Base-by-base conservation (phyloP, 2,113 vertebrate genomes). In the Labeo catla region DNA sequence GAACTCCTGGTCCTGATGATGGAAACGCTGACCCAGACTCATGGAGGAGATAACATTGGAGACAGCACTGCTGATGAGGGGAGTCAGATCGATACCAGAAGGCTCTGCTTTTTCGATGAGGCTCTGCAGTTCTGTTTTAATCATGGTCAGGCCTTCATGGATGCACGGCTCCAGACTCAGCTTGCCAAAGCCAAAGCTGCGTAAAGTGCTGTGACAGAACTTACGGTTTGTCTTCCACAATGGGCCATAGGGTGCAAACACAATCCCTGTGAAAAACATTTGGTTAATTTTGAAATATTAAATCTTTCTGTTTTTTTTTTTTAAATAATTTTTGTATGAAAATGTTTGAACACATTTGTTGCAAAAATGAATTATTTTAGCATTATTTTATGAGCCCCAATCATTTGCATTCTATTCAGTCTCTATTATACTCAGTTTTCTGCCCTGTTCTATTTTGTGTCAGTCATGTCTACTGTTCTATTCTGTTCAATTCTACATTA, bases 31-130 rank as follows among this genome's bases (percentile, higher is more conserved):
- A 15, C 98, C 97, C 21, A 99, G 94, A 89, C 96, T 94, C 92
- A 99, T 90, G 3, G 96, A 97, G 79, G 98, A 99, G 87, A 99
- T 99, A 59, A 99, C 92, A 1, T 99, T 99, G 43, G 98, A 98
- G 78, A 99, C 96, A 0, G 97, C 95, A 0, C 95, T 97, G 89
- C 93, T 93, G 86, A 99, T 93, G 2, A 98, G 91, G 0, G 96
- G 93, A 15, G 93, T 94, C 4, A 93, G 95, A 81, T 93, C 93
- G 80, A 99, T 95, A 0, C 92, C 93, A 0, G 93, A 74, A 0
- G 80, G 80, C 2, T 80, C 90, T 0, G 50, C 19, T 21, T 93
- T 79, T 4, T 89, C 72, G 0, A 92, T 94, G 0, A 94, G 94
- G 34, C 91, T 95, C 57, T 95, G 89, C 90, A 99, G 95, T 86